Percentiles rank a stretch among this genome's conserved stretches.
Evolutionary conservation across 2,113 vertebrate species (phyloP).

Genomic region (Leucoraja erinaceus): DNA sequence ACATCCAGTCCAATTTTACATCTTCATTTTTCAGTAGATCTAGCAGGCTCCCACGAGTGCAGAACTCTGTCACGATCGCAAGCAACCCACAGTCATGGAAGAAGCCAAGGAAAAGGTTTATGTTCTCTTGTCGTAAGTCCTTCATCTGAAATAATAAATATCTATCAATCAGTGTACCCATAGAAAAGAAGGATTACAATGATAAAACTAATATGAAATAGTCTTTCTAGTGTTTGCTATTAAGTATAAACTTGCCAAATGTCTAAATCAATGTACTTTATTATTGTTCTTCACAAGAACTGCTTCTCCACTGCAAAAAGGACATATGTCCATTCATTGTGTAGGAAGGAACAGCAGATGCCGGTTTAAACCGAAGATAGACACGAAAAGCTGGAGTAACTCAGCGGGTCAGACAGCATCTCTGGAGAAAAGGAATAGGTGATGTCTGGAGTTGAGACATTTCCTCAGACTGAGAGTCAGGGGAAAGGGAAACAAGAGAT

Average conservation of each 20-base stretch:
- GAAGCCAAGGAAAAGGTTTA: constrained; percentile 67
- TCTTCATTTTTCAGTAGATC: constrained; percentile 63
- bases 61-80: constrained; percentile 67
- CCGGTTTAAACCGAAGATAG: too few species aligned
- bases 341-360: too few species aligned
- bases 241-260: neutral
- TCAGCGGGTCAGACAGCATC: too few species aligned
- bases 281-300: neutral
- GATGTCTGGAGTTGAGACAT: too few species aligned
- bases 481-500: too few species aligned
- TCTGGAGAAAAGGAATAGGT: too few species aligned
- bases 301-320: neutral
- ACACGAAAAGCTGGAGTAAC: too few species aligned
- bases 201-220: neutral
- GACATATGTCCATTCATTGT: neutral
- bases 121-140: constrained; percentile 67
- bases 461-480: too few species aligned
- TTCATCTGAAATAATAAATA: constrained; percentile 55
- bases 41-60: constrained; percentile 65
- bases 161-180: neutral
- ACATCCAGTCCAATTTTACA: constrained; percentile 74
- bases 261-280: neutral
- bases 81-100: constrained; percentile 66
- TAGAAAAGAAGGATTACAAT: neutral
- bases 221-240: neutral